Evolutionary conservation across 2,888 invertebrate species (phyloP).

Genomic region (Archips xylosteana): DNA sequence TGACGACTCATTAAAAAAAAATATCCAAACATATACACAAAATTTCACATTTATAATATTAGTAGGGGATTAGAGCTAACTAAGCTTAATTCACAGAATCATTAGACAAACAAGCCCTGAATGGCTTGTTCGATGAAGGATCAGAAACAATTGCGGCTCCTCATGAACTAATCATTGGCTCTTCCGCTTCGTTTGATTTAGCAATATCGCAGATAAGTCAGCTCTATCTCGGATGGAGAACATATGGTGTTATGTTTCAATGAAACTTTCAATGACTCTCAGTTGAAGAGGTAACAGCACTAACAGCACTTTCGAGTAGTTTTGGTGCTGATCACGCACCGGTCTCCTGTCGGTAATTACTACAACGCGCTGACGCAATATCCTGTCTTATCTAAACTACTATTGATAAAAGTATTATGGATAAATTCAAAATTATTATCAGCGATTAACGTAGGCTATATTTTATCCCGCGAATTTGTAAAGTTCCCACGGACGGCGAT

Average conservation of each 20-base stretch:
- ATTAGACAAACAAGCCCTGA: slow-evolving; percentile 43
- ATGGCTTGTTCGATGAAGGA: slow-evolving; percentile 37
- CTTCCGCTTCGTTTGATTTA: slow-evolving; percentile 31
- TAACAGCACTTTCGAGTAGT: neutral
- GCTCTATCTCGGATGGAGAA: neutral
- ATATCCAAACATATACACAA: no score
- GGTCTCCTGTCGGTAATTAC: neutral
- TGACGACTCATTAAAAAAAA: no score
- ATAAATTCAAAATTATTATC: no score
- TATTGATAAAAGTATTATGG: no score
- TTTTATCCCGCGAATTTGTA: no score
- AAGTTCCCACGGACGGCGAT: no score
- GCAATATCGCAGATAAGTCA: slow-evolving; percentile 23
- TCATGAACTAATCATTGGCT: slow-evolving; percentile 27
- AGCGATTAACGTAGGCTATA: no score
- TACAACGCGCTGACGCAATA: neutral
- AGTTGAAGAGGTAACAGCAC: neutral
- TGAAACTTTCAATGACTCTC: neutral
- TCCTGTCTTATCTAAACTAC: no score
- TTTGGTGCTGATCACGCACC: neutral
- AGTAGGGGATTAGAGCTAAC: slow-evolving; percentile 48
- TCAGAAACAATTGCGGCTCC: slow-evolving; percentile 36
- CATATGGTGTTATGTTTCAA: neutral
- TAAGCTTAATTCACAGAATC: slow-evolving; percentile 52
- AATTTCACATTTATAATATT: no score